Conservation (phyloP, 2,888 invertebrate genomes). For the Mellilla xanthometata region DNA sequence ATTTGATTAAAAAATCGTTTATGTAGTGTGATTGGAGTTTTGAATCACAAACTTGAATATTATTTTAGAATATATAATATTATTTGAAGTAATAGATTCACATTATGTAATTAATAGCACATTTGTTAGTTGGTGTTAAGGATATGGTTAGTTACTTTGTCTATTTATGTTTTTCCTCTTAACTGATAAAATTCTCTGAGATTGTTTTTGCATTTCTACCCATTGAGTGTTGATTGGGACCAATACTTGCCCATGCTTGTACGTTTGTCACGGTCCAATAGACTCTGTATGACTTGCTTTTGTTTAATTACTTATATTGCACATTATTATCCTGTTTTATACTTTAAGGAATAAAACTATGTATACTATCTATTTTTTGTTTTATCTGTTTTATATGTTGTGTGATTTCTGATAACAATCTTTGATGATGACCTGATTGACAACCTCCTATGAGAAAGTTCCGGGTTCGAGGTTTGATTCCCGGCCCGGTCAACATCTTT, state of each 20-base stretch:
- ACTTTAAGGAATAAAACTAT: constrained; percentile 59
- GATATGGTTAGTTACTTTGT: constrained; percentile 14
- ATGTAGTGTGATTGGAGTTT: constrained; percentile 11
- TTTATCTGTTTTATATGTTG: constrained; percentile 35
- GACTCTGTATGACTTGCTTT: constrained; percentile 12
- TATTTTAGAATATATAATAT: constrained; percentile 9
- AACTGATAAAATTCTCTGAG: constrained; percentile 4
- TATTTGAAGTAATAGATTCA: constrained; percentile 16
- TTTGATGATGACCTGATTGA: too few relatives aligned
- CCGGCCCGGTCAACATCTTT: too few relatives aligned
- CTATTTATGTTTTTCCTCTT: constrained; percentile 3
- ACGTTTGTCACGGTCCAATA: constrained; percentile 30
- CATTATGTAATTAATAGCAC: constrained; percentile 15
- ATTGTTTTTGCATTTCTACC: constrained; percentile 29
- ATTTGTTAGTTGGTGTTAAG: constrained; percentile 24
- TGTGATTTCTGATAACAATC: constrained; percentile 33
- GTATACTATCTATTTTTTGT: constrained; percentile 48
- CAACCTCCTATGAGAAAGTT: too few relatives aligned
- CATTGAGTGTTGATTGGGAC: constrained; percentile 34
- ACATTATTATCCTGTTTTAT: constrained; percentile 53
- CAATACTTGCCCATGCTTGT: constrained; percentile 36
- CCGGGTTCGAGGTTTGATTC: too few relatives aligned
- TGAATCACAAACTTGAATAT: constrained; percentile 19
- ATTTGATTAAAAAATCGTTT: constrained; percentile 13
- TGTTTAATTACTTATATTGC: constrained; percentile 32